phyloP scores from a whole-genome alignment of 2,797 vertebrate genomes.

The Schizopygopsis pylzovi region DNA sequence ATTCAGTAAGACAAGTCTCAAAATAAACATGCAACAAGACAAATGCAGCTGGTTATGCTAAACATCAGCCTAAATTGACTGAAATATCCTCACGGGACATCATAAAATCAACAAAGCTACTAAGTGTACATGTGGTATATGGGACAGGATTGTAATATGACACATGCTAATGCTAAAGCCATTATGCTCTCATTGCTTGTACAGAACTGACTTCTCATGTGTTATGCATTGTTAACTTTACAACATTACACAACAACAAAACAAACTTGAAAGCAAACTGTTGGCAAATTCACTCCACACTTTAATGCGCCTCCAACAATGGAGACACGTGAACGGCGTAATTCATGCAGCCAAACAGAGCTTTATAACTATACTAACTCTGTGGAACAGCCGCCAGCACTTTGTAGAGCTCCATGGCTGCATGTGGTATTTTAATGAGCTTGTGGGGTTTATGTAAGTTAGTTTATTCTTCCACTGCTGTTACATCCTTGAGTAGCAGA shows the following conservation, averaged over 20 bases:
- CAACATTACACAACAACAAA: conserved; percentile 33
- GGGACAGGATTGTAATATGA: neutral
- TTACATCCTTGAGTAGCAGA: conserved; percentile 48
- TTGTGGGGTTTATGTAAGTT: conserved; percentile 55
- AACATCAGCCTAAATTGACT: neutral
- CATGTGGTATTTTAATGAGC: conserved; percentile 58
- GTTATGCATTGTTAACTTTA: conserved; percentile 42
- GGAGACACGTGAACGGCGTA: conserved; percentile 2
- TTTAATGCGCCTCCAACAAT: conserved; percentile 39
- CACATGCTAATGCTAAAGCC: neutral
- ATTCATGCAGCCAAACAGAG: conserved; percentile 5
- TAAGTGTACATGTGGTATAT: neutral
- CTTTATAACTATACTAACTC: conserved; percentile 40
- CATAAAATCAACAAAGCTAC: conserved; percentile 2
- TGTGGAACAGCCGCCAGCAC: neutral
- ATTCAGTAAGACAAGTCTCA: neutral
- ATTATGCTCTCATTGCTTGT: neutral
- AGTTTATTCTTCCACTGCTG: conserved; percentile 61
- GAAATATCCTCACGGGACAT: neutral
- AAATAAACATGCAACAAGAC: neutral
- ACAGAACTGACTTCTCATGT: neutral
- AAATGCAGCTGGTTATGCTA: neutral
- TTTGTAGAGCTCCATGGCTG: conserved; percentile 49
- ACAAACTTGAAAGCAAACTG: conserved; percentile 48
- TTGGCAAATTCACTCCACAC: conserved; percentile 24